Evolutionary conservation across 2,888 invertebrate species (phyloP).

Genomic region (Selenia dentaria): DNA sequence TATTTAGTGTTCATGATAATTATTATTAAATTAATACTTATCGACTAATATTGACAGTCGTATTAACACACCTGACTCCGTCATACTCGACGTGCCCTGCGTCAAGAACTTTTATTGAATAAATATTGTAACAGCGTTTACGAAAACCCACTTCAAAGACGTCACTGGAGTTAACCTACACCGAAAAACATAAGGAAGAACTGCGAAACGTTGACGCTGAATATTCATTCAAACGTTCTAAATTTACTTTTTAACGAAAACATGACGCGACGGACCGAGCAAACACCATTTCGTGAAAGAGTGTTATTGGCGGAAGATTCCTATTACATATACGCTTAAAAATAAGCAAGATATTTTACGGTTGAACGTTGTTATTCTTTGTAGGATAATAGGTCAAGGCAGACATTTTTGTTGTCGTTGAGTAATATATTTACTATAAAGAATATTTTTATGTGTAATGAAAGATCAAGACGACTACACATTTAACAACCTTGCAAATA

Average conservation of each 20-base stretch:
- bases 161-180: slow-evolving; percentile 21
- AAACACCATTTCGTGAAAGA: slow-evolving; percentile 25
- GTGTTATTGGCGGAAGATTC: slow-evolving; percentile 16
- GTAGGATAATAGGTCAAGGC: slow-evolving; percentile 38
- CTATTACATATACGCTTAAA: slow-evolving; percentile 16
- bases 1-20: too few species aligned
- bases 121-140: slow-evolving; percentile 21
- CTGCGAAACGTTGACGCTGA: slow-evolving; percentile 30
- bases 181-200: slow-evolving; percentile 26
- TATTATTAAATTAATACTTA: too few species aligned
- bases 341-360: slow-evolving; percentile 20
- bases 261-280: slow-evolving; percentile 29
- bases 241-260: slow-evolving; percentile 36
- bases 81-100: slow-evolving; percentile 17
- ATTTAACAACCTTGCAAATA: neutral
- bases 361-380: slow-evolving; percentile 21
- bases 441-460: slow-evolving; percentile 16
- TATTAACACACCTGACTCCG: slow-evolving; percentile 20
- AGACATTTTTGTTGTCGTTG: slow-evolving; percentile 22
- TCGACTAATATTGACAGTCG: too few species aligned
- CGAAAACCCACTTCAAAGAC: slow-evolving; percentile 20
- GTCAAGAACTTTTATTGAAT: slow-evolving; percentile 20
- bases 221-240: slow-evolving; percentile 40
- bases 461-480: slow-evolving; percentile 12
- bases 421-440: slow-evolving; percentile 18